These are phyloP conservation scores for Toxotes lorentzi DNA, from an alignment of 2,797 vertebrate genomes.

Conservation along the genomic window DNA sequence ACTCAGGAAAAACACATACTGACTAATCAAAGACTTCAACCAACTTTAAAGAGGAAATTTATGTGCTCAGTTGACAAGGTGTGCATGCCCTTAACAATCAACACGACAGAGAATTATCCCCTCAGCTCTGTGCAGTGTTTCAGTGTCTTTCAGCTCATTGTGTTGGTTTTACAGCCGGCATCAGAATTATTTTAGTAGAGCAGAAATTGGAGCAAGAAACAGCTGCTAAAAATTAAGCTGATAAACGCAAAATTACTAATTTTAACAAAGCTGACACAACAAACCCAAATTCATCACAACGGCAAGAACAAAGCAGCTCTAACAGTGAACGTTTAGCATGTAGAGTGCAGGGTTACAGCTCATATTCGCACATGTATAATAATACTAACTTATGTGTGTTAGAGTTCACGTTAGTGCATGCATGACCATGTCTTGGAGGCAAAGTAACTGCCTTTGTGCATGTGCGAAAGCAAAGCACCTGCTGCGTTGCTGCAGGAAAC, in stretches of 20 bases:
- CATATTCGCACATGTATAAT: background rate
- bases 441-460: background rate
- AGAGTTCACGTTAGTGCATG: slow-evolving; percentile 27
- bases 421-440: slow-evolving; percentile 1
- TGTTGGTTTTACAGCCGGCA: background rate
- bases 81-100: background rate
- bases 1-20: background rate
- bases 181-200: background rate
- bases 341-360: background rate
- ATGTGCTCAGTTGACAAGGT: background rate
- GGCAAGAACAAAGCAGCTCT: background rate
- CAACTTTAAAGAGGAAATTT: too few species aligned
- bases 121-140: background rate
- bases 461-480: slow-evolving; percentile 70
- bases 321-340: background rate
- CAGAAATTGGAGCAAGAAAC: background rate
- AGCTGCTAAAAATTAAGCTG: too few species aligned
- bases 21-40: background rate
- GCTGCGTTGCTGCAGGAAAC: slow-evolving; percentile 81
- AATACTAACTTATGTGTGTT: slow-evolving; percentile 36
- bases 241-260: too few species aligned
- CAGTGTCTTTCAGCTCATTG: background rate
- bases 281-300: background rate
- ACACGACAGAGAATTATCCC: too few species aligned
- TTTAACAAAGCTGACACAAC: background rate